Percentiles rank a stretch among this genome's conserved stretches.
phyloP scores from a whole-genome alignment of 1,140 invertebrate species.

The Drosophila bipectinata region DNA sequence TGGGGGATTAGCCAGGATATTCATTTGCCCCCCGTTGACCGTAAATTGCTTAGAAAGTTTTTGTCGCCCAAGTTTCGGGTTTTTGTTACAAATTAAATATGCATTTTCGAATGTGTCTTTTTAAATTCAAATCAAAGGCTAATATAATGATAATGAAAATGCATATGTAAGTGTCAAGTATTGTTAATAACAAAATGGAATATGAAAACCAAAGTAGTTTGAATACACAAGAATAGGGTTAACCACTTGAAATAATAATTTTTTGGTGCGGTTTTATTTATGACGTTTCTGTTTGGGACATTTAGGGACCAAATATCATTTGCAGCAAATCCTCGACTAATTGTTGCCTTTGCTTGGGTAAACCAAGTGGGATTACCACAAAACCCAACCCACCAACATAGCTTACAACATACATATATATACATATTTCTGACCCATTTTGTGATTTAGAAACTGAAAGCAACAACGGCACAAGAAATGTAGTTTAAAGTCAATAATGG shows the following conservation, averaged over 20 bases:
- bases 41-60: slow-evolving; percentile 22
- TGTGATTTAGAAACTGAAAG: slow-evolving; percentile 23
- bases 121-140: not conserved
- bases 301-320: slow-evolving; percentile 41
- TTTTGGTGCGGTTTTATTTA: slow-evolving; percentile 27
- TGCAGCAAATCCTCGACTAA: slow-evolving; percentile 42
- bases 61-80: not conserved
- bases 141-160: not conserved
- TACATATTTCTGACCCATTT: slow-evolving; percentile 20
- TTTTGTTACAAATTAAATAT: slow-evolving; percentile 2
- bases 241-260: slow-evolving; percentile 3
- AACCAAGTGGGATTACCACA: slow-evolving; percentile 28
- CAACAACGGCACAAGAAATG: slow-evolving; percentile 16
- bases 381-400: not conserved
- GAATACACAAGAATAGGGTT: not conserved
- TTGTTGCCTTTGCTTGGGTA: slow-evolving; percentile 40
- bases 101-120: not conserved
- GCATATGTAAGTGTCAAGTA: not conserved
- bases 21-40: not conserved
- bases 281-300: slow-evolving; percentile 38
- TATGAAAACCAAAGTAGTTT: not conserved
- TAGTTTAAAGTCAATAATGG: slow-evolving; percentile 25
- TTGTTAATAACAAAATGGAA: slow-evolving; percentile 1
- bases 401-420: not conserved
- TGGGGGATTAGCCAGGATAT: slow-evolving; percentile 12